phyloP scores from a whole-genome alignment of 2,888 invertebrate species.

The Apeira syringaria region DNA sequence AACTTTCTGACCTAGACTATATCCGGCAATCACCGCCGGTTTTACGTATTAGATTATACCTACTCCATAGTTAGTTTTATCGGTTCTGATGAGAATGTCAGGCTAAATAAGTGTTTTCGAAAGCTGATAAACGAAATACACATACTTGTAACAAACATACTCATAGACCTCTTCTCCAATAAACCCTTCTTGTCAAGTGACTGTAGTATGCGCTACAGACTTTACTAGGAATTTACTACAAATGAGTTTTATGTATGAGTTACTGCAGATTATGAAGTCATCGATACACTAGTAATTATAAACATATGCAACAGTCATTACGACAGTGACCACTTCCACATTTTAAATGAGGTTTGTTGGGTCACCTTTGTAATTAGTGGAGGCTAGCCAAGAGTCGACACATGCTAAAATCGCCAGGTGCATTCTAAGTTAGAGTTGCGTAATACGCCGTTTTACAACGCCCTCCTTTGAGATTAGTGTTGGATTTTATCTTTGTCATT shows the following conservation, averaged over 20 bases:
- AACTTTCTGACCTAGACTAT: no score
- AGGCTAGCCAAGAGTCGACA: conserved; percentile 30
- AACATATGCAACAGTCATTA: conserved; percentile 14
- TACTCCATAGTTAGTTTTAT: no score
- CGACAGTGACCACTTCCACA: conserved; percentile 27
- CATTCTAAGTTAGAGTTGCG: conserved; percentile 45
- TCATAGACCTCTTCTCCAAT: no score
- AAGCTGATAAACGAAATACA: no score
- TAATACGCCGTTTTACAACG: conserved; percentile 6
- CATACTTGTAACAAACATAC: no score
- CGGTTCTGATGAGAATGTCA: no score
- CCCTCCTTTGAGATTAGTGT: conserved; percentile 16
- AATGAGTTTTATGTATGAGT: conserved; percentile 17
- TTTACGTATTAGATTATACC: no score
- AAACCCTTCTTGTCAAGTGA: no score
- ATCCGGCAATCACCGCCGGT: no score
- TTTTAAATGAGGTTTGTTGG: conserved; percentile 23
- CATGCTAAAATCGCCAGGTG: conserved; percentile 61
- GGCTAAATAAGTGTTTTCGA: no score
- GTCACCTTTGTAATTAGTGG: conserved; percentile 47
- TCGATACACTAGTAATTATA: conserved; percentile 11
- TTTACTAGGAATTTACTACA: conserved; percentile 13
- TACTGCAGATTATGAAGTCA: conserved; percentile 14
- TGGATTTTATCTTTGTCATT: conserved; percentile 19
- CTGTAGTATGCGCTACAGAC: no score